These are phyloP conservation scores for Holcopasites calliopsidis DNA, from an alignment of 1,140 invertebrate genomes.

Conservation along the genomic window DNA sequence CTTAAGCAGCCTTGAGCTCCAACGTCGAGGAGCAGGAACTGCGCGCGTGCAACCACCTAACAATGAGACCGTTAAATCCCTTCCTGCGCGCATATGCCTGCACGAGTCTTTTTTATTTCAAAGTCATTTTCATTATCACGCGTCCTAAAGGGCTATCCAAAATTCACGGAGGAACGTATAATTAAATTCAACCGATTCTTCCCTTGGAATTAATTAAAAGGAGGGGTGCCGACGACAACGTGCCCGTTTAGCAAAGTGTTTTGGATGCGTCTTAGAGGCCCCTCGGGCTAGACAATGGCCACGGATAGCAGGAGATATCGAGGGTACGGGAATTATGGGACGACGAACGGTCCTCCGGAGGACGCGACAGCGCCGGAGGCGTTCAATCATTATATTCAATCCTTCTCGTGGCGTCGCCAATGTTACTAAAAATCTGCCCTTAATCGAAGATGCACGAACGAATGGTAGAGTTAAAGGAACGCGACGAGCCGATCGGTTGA, in stretches of 20 bases:
- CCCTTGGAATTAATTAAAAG: conserved; percentile 29
- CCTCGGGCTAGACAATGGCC: conserved; percentile 20
- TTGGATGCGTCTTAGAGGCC: conserved; percentile 33
- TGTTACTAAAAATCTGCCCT: conserved; percentile 65
- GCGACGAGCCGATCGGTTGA: too few species aligned
- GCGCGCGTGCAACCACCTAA: conserved; percentile 20
- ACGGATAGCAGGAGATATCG: conserved; percentile 48
- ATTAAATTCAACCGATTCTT: background rate
- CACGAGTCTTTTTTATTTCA: too few species aligned
- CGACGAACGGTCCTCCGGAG: conserved; percentile 51
- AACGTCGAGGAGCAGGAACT: conserved; percentile 49
- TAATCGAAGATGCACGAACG: too few species aligned
- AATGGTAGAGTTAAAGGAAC: too few species aligned
- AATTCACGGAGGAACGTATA: too few species aligned
- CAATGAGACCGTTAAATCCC: conserved; percentile 4
- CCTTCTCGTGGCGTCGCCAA: conserved; percentile 53
- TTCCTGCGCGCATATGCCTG: too few species aligned
- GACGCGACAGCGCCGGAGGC: conserved; percentile 43
- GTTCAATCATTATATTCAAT: conserved; percentile 66
- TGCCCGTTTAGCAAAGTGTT: conserved; percentile 34
- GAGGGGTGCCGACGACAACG: background rate
- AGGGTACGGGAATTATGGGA: conserved; percentile 49
- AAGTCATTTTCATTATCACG: too few species aligned
- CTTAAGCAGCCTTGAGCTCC: conserved; percentile 64
- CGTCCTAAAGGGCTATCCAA: too few species aligned